Evolutionary conservation across 2,888 invertebrate species (phyloP).

Genomic region (Ochropleura plecta): DNA sequence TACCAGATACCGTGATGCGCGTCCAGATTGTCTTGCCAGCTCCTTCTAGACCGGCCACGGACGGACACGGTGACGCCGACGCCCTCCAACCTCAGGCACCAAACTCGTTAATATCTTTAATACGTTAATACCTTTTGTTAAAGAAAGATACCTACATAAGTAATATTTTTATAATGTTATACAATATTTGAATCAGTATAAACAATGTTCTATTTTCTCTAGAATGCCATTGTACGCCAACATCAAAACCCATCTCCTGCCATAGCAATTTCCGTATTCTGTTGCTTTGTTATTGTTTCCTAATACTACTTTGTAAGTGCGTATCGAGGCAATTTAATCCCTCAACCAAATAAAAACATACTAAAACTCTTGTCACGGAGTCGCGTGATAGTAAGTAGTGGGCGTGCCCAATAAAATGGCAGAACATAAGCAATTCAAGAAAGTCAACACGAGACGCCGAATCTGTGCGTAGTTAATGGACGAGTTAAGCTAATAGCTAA

Average conservation of each 20-base stretch:
- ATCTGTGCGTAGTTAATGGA: conserved; percentile 86
- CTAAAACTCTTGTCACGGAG: conserved; percentile 58
- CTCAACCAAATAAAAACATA: conserved; percentile 50
- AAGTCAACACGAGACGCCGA: conserved; percentile 82
- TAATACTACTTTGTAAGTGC: conserved; percentile 19
- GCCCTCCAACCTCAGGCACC: too few relatives aligned
- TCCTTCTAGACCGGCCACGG: too few relatives aligned
- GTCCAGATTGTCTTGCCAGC: too few relatives aligned
- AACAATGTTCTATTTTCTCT: neutral
- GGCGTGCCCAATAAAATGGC: conserved; percentile 68
- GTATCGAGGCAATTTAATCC: conserved; percentile 38
- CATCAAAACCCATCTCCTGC: conserved; percentile 23
- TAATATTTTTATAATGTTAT: neutral
- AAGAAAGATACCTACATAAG: too few relatives aligned
- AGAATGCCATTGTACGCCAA: neutral
- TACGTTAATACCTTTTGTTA: too few relatives aligned
- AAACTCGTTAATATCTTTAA: too few relatives aligned
- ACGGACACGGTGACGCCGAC: too few relatives aligned
- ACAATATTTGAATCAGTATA: neutral
- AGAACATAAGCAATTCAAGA: conserved; percentile 75
- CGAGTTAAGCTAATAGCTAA: conserved; percentile 89
- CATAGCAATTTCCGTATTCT: conserved; percentile 32
- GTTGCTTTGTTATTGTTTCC: conserved; percentile 16
- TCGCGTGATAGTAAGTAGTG: conserved; percentile 65
- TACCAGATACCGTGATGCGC: too few relatives aligned